phyloP scores from a whole-genome alignment of 2,113 vertebrate species.

The Setophaga kirtlandii region DNA sequence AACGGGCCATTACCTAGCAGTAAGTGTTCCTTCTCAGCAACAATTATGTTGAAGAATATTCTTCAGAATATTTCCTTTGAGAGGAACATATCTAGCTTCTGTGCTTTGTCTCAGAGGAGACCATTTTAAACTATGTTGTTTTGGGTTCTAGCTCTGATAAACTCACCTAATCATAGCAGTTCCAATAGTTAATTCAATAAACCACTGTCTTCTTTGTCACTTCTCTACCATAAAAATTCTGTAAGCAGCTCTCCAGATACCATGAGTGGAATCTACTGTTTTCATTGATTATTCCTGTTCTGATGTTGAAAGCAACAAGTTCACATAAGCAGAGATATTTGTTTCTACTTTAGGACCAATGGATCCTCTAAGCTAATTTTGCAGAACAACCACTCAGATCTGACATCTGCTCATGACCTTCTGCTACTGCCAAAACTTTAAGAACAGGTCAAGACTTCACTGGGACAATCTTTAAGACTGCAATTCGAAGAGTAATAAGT shows the following conservation, averaged over 20 bases:
- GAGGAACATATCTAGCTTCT: neutral
- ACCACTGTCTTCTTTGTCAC: neutral
- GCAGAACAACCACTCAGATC: neutral
- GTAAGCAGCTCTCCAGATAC: neutral
- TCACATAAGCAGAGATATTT: neutral
- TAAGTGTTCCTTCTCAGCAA: neutral
- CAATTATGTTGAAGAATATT: neutral
- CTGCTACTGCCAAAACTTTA: neutral
- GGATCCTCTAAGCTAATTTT: neutral
- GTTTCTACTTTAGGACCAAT: neutral
- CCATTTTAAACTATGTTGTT: neutral
- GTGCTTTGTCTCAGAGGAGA: neutral
- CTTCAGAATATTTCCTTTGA: neutral
- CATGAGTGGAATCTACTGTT: rapidly evolving
- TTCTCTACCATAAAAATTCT: neutral
- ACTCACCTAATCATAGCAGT: neutral
- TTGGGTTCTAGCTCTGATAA: neutral
- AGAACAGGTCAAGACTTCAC: neutral
- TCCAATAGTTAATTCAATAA: neutral
- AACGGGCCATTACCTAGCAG: neutral
- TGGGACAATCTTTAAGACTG: neutral
- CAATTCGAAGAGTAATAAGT: neutral
- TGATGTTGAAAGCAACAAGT: neutral
- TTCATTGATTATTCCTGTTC: neutral
- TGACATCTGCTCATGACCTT: neutral